A percentile compares a stretch with the other conserved stretches of the same genome.
Conservation (phyloP, 2,888 invertebrate species). For the Drosophila suboccidentalis region DNA sequence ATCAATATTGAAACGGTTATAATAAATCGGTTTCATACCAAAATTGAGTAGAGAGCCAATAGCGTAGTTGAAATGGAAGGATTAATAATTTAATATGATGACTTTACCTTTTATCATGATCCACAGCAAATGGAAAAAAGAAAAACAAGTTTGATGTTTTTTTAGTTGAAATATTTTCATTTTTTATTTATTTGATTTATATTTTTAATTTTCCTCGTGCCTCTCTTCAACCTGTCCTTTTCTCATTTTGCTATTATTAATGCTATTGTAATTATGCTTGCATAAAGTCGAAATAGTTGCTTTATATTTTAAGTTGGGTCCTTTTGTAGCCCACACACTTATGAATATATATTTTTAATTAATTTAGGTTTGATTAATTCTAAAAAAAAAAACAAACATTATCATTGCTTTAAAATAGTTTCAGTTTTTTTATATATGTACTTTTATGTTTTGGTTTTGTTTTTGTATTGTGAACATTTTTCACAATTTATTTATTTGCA, state of each 20-base stretch:
- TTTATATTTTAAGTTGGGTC: conserved; percentile 52
- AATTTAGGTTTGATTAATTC: conserved; percentile 49
- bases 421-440: conserved; percentile 31
- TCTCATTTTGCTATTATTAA: conserved; percentile 48
- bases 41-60: no score
- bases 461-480: conserved; percentile 18
- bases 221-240: conserved; percentile 11
- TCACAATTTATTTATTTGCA: conserved; percentile 25
- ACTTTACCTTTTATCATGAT: neutral
- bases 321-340: conserved; percentile 41
- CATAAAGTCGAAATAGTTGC: conserved; percentile 65
- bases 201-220: conserved; percentile 36
- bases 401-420: conserved; percentile 74
- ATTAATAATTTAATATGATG: neutral
- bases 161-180: conserved; percentile 74
- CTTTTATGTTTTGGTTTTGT: conserved; percentile 5
- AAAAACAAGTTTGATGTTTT: conserved; percentile 17
- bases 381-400: conserved; percentile 51
- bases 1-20: no score
- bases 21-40: no score
- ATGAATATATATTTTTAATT: conserved; percentile 25
- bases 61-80: neutral
- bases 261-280: conserved; percentile 61
- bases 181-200: conserved; percentile 71
- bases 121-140: neutral